Percentiles rank a stretch among this genome's conserved stretches.
Conservation (phyloP, 2,888 invertebrate species). For the Metalampra italica region DNA sequence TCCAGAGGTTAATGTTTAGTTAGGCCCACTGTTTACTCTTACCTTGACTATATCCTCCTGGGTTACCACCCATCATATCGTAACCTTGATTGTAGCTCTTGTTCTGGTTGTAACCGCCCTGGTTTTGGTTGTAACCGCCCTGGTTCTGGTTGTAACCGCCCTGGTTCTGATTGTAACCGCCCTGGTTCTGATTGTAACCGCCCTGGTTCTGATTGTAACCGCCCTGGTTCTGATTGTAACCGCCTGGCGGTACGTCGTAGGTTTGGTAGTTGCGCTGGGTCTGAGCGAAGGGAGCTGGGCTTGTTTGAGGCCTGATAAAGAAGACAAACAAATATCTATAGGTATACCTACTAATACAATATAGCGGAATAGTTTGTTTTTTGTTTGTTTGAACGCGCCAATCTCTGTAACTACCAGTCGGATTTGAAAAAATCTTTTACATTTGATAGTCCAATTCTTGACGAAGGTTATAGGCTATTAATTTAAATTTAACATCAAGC, state of each 20-base stretch:
- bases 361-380: too few species aligned
- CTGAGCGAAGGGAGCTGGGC: constrained; percentile 33
- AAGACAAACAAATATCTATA: too few species aligned
- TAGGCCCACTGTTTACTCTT: constrained; percentile 4
- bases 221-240: constrained; percentile 35
- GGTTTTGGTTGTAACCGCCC: constrained; percentile 9
- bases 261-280: constrained; percentile 52
- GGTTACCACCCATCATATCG: constrained; percentile 12
- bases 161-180: constrained; percentile 10
- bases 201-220: constrained; percentile 9
- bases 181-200: constrained; percentile 12
- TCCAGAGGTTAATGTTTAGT: too few species aligned
- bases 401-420: too few species aligned
- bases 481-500: too few species aligned
- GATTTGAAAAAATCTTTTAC: too few species aligned
- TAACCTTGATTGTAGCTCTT: constrained; percentile 3
- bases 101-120: constrained; percentile 9
- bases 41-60: constrained; percentile 13
- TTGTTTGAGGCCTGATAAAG: constrained; percentile 45
- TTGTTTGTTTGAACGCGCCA: too few species aligned
- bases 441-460: too few species aligned
- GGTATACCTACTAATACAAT: too few species aligned
- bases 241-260: constrained; percentile 56
- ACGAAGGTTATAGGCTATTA: too few species aligned
- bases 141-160: constrained; percentile 20